A percentile compares a stretch with the other conserved stretches of the same genome.
These are phyloP conservation scores for Chironomus striatipennis DNA, from an alignment of 1,140 invertebrate genomes.

Conservation along the genomic window DNA sequence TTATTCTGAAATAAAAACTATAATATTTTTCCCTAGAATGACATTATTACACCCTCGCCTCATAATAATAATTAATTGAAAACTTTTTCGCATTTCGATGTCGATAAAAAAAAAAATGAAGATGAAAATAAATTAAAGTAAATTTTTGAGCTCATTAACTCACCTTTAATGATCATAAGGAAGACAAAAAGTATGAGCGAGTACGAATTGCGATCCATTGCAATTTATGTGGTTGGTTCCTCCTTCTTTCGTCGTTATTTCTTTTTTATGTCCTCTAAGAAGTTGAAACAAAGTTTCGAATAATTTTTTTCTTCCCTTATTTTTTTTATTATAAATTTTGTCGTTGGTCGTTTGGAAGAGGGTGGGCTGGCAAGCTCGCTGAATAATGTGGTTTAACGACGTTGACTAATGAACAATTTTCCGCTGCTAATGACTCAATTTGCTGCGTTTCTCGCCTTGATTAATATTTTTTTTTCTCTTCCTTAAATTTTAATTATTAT, in stretches of 20 bases:
- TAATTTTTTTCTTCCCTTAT: too few relatives aligned
- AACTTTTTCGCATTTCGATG: too few relatives aligned
- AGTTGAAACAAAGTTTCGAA: not conserved
- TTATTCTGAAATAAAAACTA: too few relatives aligned
- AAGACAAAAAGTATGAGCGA: constrained; percentile 16
- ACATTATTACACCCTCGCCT: too few relatives aligned
- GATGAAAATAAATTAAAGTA: too few relatives aligned
- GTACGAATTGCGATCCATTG: constrained; percentile 8
- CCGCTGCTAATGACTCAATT: too few relatives aligned
- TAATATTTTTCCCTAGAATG: too few relatives aligned
- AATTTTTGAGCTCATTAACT: not conserved
- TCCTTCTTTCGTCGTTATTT: not conserved
- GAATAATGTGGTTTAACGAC: not conserved
- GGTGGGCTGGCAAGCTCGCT: too few relatives aligned
- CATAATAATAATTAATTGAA: too few relatives aligned
- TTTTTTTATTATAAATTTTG: too few relatives aligned
- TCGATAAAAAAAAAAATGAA: too few relatives aligned
- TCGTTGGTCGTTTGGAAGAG: too few relatives aligned
- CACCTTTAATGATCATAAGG: constrained; percentile 23
- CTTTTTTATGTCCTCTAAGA: not conserved
- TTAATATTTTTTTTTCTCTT: not conserved
- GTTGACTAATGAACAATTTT: constrained; percentile 8
- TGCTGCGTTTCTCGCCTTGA: not conserved
- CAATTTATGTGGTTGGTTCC: not conserved
- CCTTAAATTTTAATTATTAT: not conserved